Base-by-base conservation (phyloP, 2,888 invertebrate genomes). In the Drosophila anomelani region DNA sequence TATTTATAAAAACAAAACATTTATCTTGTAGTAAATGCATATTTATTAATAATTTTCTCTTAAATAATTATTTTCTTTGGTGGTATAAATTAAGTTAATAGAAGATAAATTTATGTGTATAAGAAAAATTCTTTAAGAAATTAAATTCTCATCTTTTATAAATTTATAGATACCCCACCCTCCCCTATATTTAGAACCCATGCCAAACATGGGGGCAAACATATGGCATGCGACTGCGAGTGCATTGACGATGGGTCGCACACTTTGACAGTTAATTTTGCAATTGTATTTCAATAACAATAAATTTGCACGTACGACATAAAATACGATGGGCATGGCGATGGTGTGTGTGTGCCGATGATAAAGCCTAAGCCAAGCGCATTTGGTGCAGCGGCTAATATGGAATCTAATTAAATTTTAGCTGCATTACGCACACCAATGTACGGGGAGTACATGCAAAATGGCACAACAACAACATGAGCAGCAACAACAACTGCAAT, bases 251-350 rank as follows among this genome's bases (percentile, higher is more conserved):
- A 72, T 79, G 82, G 72, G 57, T 87, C 84, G 84, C 85, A 85
- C 83, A 88, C 89, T 90, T 88, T 90, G 91, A 90, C 90, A 91
- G 91, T 91, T 91, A 91, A 91, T 91, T 91, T 91, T 88, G 90
- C 90, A 91, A 91, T 91, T 91, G 91, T 91, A 91, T 90, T 91
- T 90, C 91, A 90, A 91, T 91, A 90, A 84, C 91, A 85, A 91
- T 91, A 91, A 91, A 91, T 91, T 89, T 75, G 67, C 79, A 78
- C 80, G 79, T 77, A 73, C 76, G 81, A 85, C 90, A 88, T 85
- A 83, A 91, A 85, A 84, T 88, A 82, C 86, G 80, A 80, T 74
- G 64, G 60, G 55, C 5, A 8, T 49, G 49, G 49, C 17, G 2
- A 32, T 49, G 29, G 66, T 74, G 46, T 67, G 56, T 53, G 56